These are phyloP conservation scores for Clistopyga incitator DNA, from an alignment of 2,888 invertebrate species.

Conservation along the genomic window DNA sequence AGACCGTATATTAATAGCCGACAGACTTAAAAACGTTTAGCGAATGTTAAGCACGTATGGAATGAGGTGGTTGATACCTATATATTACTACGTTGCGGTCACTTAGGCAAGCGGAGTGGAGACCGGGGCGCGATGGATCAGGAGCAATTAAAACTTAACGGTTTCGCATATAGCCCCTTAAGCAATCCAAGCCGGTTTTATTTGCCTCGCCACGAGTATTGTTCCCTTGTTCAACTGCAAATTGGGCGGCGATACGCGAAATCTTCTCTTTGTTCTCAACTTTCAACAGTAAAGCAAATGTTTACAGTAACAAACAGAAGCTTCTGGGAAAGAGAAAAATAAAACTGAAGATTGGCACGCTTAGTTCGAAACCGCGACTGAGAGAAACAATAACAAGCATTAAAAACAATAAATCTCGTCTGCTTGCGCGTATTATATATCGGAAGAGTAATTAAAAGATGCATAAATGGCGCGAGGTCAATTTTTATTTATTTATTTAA, in stretches of 20 bases:
- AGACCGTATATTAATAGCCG: slow-evolving; percentile 34
- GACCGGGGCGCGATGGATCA: slow-evolving; percentile 7
- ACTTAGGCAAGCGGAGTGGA: not conserved
- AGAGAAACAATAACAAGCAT: not conserved
- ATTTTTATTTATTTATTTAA: no score
- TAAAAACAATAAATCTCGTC: not conserved
- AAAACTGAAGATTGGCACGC: no score
- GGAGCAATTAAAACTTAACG: slow-evolving; percentile 10
- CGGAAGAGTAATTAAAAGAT: no score
- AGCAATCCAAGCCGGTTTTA: slow-evolving; percentile 1
- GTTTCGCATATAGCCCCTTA: not conserved
- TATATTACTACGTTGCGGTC: not conserved
- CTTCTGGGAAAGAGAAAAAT: not conserved
- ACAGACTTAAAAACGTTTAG: slow-evolving; percentile 4
- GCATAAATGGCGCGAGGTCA: no score
- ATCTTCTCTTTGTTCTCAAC: not conserved
- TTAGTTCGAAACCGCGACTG: not conserved
- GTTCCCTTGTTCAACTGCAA: not conserved
- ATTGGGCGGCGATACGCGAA: not conserved
- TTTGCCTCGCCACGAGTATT: not conserved
- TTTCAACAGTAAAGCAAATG: not conserved
- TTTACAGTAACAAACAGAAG: not conserved
- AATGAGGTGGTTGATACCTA: slow-evolving; percentile 10
- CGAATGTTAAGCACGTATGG: slow-evolving; percentile 29
- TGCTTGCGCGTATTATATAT: no score